Percentiles rank a stretch among this genome's conserved stretches.
Conservation (phyloP, 2,113 vertebrate genomes). For the Phodopus roborovskii region DNA sequence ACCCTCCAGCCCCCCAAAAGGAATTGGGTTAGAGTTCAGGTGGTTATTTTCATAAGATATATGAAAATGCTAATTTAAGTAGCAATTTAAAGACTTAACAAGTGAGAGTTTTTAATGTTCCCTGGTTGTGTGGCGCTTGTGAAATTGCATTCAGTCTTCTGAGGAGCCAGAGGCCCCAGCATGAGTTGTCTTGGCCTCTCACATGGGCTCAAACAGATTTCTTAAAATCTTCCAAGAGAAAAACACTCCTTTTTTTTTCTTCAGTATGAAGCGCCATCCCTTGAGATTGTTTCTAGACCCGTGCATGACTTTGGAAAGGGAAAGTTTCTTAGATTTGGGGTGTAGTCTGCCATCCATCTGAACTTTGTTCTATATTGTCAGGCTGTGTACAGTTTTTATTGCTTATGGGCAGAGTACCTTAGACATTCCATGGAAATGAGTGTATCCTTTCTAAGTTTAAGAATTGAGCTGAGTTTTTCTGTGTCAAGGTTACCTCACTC, state of each 20-base stretch:
- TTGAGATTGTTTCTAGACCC: constrained; percentile 24
- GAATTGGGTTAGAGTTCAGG: background rate
- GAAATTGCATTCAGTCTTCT: background rate
- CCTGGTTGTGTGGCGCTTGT: background rate
- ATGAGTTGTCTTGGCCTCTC: background rate
- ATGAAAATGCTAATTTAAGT: background rate
- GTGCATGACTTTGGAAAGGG: constrained; percentile 12
- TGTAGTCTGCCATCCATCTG: background rate
- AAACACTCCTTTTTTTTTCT: background rate
- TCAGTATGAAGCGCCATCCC: background rate
- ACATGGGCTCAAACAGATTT: background rate
- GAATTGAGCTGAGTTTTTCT: background rate
- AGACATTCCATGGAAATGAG: background rate
- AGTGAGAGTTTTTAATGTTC: background rate
- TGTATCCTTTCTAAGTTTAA: background rate
- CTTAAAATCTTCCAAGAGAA: background rate
- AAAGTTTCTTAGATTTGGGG: background rate
- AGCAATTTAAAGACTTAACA: background rate
- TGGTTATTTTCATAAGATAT: background rate
- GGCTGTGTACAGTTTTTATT: background rate
- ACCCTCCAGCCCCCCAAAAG: background rate
- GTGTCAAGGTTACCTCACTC: no score
- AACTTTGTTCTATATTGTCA: background rate
- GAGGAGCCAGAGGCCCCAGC: background rate
- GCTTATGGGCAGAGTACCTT: background rate